phyloP scores from a whole-genome alignment of 2,888 invertebrate species.

The Sarcophaga caerulescens region DNA sequence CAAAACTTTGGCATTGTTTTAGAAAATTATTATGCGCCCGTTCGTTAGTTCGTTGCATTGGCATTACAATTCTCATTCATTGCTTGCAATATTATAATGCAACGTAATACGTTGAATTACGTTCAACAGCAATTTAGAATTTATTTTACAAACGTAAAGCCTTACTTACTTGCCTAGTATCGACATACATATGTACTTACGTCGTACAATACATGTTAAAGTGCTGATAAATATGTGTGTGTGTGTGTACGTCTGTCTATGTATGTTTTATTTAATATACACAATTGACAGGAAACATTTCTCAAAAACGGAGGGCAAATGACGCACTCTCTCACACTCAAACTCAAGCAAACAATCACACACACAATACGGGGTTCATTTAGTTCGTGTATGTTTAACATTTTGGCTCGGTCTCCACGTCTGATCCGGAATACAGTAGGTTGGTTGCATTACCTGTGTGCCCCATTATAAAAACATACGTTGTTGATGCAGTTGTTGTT shows the following conservation, averaged over 20 bases:
- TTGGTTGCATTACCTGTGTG: background rate
- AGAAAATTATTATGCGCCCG: constrained; percentile 33
- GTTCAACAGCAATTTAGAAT: constrained; percentile 36
- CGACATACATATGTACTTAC: background rate
- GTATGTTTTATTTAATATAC: background rate
- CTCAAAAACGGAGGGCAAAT: background rate
- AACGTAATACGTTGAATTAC: constrained; percentile 21
- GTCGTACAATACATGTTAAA: background rate
- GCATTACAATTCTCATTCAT: background rate
- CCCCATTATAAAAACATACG: no score
- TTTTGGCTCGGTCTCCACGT: constrained; percentile 14
- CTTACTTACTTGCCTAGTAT: background rate
- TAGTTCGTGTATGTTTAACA: constrained; percentile 53
- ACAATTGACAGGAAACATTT: constrained; percentile 54
- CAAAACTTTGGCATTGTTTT: constrained; percentile 37
- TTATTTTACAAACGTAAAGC: background rate
- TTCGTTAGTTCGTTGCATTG: background rate
- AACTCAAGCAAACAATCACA: constrained; percentile 31
- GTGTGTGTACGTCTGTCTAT: constrained; percentile 26
- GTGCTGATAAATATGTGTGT: background rate
- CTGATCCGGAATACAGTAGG: no score
- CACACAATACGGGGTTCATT: constrained; percentile 49
- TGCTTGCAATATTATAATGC: constrained; percentile 11
- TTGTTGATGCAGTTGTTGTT: background rate
- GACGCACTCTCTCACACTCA: constrained; percentile 10